Base-by-base conservation (phyloP, 2,888 invertebrate species). In the Andrena trimmerana region DNA sequence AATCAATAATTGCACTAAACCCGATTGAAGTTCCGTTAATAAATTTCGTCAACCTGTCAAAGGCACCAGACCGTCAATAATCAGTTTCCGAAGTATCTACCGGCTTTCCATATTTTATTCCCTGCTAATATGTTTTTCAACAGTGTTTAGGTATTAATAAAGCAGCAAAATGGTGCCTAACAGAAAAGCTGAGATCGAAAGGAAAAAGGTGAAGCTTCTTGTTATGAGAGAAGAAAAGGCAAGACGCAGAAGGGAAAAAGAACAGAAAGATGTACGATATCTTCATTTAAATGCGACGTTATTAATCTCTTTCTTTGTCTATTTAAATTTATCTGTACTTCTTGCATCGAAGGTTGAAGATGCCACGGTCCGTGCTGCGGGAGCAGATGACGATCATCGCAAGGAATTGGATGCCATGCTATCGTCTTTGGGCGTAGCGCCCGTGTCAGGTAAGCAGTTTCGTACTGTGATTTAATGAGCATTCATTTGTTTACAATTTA, bases 171-270 rank as follows among this genome's bases (percentile, higher is more conserved):
- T 93, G 92, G 97, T 97, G 97, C 96, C 97, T 71, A 98, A 98
- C 94, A 96, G 98, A 84, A 98, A 98, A 94, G 98, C 97, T n/a
- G 98, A 98, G 95, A 94, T 98, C 91, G 98, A 98, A 94, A 96
- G 98, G 82, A 98, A 98, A 94, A 98, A 98, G 94, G 98, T 98
- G 31, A 98, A 98, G 94, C 96, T 98, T 89, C 97, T 98, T 93
- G 98, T 98, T 29, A 95, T 98, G 74, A 95, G 98, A 2, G 98
- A 98, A 89, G 98, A 98, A 94, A 98, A 98, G 92, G 98, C 98
- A 94, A 95, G 98, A 8, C 96, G 98, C 81, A 95, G 97, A 66
- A 95, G 97, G 78, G 98, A 98, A 94, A 98, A 98, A 91, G 98
- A 98, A 94, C 96, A 97, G 91, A 97, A 97, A 95, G 97, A 98